Base-by-base conservation (phyloP, 2,888 invertebrate genomes). In the Tridacna crocea region DNA sequence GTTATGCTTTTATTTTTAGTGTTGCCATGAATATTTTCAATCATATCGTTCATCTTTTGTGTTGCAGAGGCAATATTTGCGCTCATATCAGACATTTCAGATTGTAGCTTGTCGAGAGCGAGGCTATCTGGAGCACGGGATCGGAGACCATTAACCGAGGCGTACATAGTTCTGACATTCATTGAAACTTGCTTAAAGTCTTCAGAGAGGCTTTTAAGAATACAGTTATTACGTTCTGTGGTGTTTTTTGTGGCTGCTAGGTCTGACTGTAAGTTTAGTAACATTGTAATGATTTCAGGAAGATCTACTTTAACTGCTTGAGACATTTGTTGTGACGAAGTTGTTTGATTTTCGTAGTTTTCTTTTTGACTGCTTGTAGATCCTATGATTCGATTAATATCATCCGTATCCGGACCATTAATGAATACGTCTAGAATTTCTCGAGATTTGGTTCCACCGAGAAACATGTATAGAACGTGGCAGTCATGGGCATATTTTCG, bases 401-500 rank as follows among this genome's bases (percentile, higher is more conserved):
- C 51, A 17, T 51, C 17, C 12, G 13, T 17, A 51, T 51, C 17
- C n/a, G 61, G 22, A n/a, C 22, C 22, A 15, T 61, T 13, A 61
- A 61, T 22, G 19, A 70, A 70, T 15, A 70, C 70, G 47, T 70
- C 70, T 10, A 13, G 4, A n/a, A 70, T 70, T 15, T 70, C 70
- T 24, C 47, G 17, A 3, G 36, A 46, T 10, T 12, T 27, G 12
- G 36, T 8, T 3, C 70, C 70, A 70, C n/a, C 47, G 8, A 47
- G 10, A 24, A 70, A 70, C 47, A 46, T 46, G 19, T 15, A 19
- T 3, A 70, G 8, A n/a, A 70, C n/a, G 47, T 70, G 47, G 47
- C 70, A 70, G 24, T 70, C 70, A 36, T 15, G 17, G 13, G 70
- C 70, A n/a, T n/a, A 70, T n/a, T 70, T 70, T 15, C 24, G 15